phyloP scores from a whole-genome alignment of 2,797 vertebrate genomes.

The Esox masquinongy region DNA sequence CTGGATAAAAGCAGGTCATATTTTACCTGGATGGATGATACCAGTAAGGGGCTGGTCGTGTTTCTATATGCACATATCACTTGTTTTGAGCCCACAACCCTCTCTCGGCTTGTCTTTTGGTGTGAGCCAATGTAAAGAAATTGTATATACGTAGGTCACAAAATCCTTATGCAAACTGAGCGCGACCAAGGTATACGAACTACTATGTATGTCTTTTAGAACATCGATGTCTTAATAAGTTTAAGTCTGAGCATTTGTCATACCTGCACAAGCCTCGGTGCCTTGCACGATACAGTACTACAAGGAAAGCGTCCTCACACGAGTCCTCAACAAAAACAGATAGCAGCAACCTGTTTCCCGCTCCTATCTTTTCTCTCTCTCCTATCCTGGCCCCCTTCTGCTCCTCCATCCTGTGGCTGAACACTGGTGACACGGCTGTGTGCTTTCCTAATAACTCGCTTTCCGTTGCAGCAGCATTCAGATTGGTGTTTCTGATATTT shows the following conservation, averaged over 20 bases:
- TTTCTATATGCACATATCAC: too few species aligned
- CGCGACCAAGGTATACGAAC: neutral
- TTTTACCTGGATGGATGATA: too few species aligned
- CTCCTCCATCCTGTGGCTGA: constrained; percentile 57
- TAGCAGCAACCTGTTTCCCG: neutral
- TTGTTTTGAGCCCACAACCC: too few species aligned
- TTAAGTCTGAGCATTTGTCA: neutral
- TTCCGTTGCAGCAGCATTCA: constrained; percentile 44
- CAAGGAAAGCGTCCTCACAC: neutral
- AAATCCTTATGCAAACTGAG: neutral
- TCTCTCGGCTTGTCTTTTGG: too few species aligned
- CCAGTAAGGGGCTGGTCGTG: too few species aligned
- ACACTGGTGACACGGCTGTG: constrained; percentile 60
- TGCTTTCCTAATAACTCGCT: constrained; percentile 60
- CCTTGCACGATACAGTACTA: neutral
- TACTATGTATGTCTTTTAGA: constrained; percentile 24
- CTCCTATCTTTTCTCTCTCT: constrained; percentile 39
- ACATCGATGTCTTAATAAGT: constrained; percentile 22
- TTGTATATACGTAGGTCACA: neutral
- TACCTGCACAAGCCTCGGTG: neutral
- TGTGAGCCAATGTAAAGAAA: too few species aligned
- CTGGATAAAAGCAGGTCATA: too few species aligned
- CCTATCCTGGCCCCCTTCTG: constrained; percentile 38
- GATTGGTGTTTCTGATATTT: constrained; percentile 65
- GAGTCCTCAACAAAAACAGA: neutral